These are phyloP conservation scores for Sepioteuthis lessoniana DNA, from an alignment of 2,888 invertebrate genomes.

Conservation along the genomic window DNA sequence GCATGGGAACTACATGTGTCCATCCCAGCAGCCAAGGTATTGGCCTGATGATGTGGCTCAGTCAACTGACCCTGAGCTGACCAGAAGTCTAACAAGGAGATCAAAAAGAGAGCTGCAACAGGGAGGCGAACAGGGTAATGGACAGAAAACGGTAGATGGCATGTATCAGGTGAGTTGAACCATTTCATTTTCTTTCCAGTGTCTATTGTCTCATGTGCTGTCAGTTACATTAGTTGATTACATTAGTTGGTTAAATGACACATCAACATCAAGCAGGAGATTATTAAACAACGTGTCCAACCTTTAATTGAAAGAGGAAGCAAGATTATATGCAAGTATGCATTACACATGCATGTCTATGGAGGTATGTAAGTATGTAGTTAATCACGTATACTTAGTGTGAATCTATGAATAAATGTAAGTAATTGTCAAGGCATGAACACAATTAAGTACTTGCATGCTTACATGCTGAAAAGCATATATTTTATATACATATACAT, in stretches of 20 bases:
- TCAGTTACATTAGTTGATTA: not conserved
- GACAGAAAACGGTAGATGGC: constrained; percentile 1
- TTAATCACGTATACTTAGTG: too few relatives aligned
- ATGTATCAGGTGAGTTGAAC: constrained; percentile 9
- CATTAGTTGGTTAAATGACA: not conserved
- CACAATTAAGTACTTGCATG: too few relatives aligned
- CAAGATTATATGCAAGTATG: too few relatives aligned
- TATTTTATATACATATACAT: too few relatives aligned
- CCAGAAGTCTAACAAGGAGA: constrained; percentile 12
- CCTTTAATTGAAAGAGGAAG: too few relatives aligned
- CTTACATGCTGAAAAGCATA: too few relatives aligned
- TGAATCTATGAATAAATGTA: too few relatives aligned
- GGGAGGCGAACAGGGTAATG: not conserved
- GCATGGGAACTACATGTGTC: not conserved
- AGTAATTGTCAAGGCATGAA: too few relatives aligned
- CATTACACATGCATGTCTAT: too few relatives aligned
- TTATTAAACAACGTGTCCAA: not conserved
- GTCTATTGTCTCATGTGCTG: not conserved
- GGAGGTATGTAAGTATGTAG: too few relatives aligned
- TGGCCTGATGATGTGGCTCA: constrained; percentile 1
- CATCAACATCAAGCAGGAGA: not conserved
- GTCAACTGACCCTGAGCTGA: not conserved
- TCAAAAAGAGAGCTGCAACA: not conserved
- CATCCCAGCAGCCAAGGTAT: not conserved
- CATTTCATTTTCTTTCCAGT: not conserved